Evolutionary conservation across 1,140 invertebrate species (phyloP), one percentile per base, ranked within the genome.

Genomic region (Ylistrum balloti): DNA sequence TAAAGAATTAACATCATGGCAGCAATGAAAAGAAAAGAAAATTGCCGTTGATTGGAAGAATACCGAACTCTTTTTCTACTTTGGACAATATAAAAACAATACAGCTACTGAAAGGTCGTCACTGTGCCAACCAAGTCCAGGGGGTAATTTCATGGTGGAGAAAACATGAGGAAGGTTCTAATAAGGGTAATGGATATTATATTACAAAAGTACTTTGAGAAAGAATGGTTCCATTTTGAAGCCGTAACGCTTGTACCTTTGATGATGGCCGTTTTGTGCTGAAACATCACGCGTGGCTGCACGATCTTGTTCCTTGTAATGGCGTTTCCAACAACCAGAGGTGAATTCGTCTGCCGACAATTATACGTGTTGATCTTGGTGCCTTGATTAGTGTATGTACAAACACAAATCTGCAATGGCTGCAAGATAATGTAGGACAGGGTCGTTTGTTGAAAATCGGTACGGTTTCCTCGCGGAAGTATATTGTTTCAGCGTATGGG

Each of bases 301-400:
- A 28, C 15, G 56, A 22, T 74, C 3, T 28, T 74, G 56, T 74
- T 74, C 1, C 17, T n/a, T 74, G 56, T 74, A 74, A 74, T 74
- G 56, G 56, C 56, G 22, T 22, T 28, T n/a, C 56, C n/a, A 74
- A 74, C 15, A n/a, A 74, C 13, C 56, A 74, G 22, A 74, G 56
- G n/a, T n/a, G 56, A 74, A 74, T 28, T 74, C 56, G n/a, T n/a
- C 56, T 74, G 56, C 56, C 3, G 56, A 74, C n/a, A 74, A 74
- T 74, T 74, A 28, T n/a, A 28, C 3, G 56, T 74, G 22, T 74
- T 74, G 56, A 74, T 74, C 5, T 74, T 28, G 56, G 56, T 28
- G 22, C 56, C 45, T 17, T 48, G 45, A 48, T 48, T 48, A 48
- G 45, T 48, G 20, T 20, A 22, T 28, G 22, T 28, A n/a, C 28